These are phyloP conservation scores for Haplochromis burtoni DNA, from an alignment of 2,113 vertebrate genomes.

Conservation along the genomic window DNA sequence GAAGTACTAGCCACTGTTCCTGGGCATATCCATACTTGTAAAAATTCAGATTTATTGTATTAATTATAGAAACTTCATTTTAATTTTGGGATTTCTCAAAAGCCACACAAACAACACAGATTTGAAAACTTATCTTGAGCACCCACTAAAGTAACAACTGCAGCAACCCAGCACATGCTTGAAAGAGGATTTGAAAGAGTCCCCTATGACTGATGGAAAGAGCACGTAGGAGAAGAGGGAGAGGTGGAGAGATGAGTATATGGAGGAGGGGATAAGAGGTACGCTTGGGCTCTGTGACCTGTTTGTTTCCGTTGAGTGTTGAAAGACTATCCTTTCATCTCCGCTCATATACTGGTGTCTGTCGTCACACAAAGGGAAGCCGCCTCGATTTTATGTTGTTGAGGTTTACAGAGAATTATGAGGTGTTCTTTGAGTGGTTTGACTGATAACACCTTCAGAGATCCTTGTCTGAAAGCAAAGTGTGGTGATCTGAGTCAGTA, in stretches of 20 bases:
- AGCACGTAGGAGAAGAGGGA: slow-evolving; percentile 1
- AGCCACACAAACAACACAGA: neutral
- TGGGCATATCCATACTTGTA: neutral
- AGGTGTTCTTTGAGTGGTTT: slow-evolving; percentile 36
- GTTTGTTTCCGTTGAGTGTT: slow-evolving; percentile 59
- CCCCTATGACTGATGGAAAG: slow-evolving; percentile 41
- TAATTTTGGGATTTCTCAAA: neutral
- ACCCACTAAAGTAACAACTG: neutral
- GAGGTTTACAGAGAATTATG: slow-evolving; percentile 46
- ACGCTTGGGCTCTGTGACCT: slow-evolving; percentile 8
- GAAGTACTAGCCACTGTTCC: neutral
- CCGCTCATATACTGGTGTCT: slow-evolving; percentile 38
- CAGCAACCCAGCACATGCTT: slow-evolving; percentile 14
- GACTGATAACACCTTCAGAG: slow-evolving; percentile 43
- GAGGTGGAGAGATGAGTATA: neutral
- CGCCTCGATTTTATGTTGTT: slow-evolving; percentile 30
- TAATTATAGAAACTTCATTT: neutral
- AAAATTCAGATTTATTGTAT: neutral
- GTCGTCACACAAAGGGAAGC: slow-evolving; percentile 39
- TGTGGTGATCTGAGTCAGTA: neutral
- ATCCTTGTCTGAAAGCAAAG: slow-evolving; percentile 22
- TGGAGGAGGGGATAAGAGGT: neutral
- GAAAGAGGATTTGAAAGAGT: slow-evolving; percentile 44
- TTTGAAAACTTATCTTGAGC: neutral
- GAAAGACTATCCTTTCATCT: slow-evolving; percentile 60